phyloP scores from a whole-genome alignment of 2,888 invertebrate genomes.

The Acheta domesticus region DNA sequence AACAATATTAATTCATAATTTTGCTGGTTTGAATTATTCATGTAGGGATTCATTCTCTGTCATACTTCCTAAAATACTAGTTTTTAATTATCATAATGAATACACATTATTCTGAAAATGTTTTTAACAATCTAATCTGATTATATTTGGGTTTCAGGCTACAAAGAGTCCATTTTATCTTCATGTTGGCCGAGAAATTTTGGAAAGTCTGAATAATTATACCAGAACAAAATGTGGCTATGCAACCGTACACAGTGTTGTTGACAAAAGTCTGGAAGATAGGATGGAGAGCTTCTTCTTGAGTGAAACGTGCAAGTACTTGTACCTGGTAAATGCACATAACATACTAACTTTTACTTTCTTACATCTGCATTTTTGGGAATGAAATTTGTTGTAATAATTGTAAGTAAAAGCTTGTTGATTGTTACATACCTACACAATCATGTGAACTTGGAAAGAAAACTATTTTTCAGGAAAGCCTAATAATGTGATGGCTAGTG shows the following conservation, averaged over 20 bases:
- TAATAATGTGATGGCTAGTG: too few species aligned
- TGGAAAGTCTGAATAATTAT: slow-evolving; percentile 52
- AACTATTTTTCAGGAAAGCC: too few species aligned
- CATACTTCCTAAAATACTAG: too few species aligned
- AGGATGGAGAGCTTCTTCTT: slow-evolving; percentile 65
- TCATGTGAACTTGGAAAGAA: too few species aligned
- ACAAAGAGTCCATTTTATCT: slow-evolving; percentile 64
- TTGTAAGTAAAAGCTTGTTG: background rate
- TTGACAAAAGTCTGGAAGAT: slow-evolving; percentile 57
- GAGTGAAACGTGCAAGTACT: slow-evolving; percentile 62
- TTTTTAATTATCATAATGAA: too few species aligned
- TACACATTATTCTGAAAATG: too few species aligned
- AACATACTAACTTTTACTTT: background rate
- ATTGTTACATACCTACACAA: too few species aligned
- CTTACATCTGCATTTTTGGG: too few species aligned
- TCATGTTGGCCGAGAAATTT: slow-evolving; percentile 59
- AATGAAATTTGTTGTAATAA: background rate
- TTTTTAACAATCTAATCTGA: too few species aligned
- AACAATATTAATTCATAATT: too few species aligned
- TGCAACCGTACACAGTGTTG: slow-evolving; percentile 61
- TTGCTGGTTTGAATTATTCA: too few species aligned
- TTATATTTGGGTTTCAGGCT: slow-evolving; percentile 44
- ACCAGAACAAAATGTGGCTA: slow-evolving; percentile 59
- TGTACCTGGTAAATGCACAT: slow-evolving; percentile 53
- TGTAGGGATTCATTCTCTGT: too few species aligned